Conservation (phyloP, 2,113 vertebrate genomes). For the Bubalus kerabau region DNA sequence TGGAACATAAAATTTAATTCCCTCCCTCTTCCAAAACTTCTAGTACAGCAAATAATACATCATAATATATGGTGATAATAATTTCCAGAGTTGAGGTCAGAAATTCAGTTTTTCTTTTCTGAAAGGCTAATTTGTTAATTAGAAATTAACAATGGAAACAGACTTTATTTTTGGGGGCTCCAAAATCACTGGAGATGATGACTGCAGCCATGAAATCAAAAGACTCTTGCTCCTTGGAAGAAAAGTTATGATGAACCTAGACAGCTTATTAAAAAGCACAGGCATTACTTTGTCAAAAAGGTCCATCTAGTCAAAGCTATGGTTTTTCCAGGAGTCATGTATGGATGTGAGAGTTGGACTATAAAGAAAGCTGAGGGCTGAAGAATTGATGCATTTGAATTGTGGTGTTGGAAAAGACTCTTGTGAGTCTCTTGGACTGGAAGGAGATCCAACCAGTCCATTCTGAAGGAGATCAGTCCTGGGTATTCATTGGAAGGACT, state of each 20-base stretch:
- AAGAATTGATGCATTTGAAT: background rate
- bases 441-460: background rate
- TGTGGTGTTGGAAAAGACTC: background rate
- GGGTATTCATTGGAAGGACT: background rate
- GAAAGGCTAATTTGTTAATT: background rate
- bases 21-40: background rate
- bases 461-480: background rate
- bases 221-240: background rate
- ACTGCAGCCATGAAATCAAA: background rate
- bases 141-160: background rate
- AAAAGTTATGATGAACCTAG: background rate
- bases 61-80: background rate
- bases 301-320: background rate
- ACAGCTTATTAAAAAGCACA: background rate
- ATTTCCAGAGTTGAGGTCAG: background rate
- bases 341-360: background rate
- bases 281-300: background rate
- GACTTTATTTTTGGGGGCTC: background rate
- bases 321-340: background rate
- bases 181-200: background rate
- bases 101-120: background rate
- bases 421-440: background rate
- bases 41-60: background rate
- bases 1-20: background rate
- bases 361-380: background rate